Conservation (phyloP, 2,113 vertebrate genomes). For the Oophaga pumilio region DNA sequence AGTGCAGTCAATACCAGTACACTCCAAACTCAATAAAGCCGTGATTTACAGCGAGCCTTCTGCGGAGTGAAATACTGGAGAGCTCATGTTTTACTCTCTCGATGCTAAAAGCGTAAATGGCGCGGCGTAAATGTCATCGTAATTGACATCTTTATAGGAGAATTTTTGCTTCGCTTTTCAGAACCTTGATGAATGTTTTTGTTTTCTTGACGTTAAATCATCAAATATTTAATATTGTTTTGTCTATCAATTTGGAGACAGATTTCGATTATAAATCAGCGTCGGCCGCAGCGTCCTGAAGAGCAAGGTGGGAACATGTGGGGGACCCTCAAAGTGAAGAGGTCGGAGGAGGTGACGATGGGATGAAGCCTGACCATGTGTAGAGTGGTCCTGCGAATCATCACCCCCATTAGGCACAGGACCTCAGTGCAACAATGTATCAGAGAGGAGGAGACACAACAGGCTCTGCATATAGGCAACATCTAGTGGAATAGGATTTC, state of each 20-base stretch:
- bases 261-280: conserved; percentile 42
- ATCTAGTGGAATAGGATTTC: background rate
- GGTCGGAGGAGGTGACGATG: background rate
- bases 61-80: conserved; percentile 31
- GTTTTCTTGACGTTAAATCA: conserved; percentile 48
- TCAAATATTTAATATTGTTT: conserved; percentile 52
- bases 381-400: too few species aligned
- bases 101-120: conserved; percentile 47
- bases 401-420: too few species aligned
- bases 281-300: background rate
- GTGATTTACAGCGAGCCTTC: conserved; percentile 55
- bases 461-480: background rate
- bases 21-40: conserved; percentile 52
- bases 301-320: background rate
- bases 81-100: conserved; percentile 37
- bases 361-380: too few species aligned
- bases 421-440: too few species aligned
- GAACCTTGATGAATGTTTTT: conserved; percentile 45
- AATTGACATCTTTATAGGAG: conserved; percentile 52
- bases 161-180: conserved; percentile 25
- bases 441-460: too few species aligned
- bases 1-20: conserved; percentile 36
- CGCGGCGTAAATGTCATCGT: conserved; percentile 41
- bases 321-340: background rate
- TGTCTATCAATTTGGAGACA: conserved; percentile 46